phyloP scores from a whole-genome alignment of 1,140 invertebrate genomes.

The Drosophila pseudoananassae region DNA sequence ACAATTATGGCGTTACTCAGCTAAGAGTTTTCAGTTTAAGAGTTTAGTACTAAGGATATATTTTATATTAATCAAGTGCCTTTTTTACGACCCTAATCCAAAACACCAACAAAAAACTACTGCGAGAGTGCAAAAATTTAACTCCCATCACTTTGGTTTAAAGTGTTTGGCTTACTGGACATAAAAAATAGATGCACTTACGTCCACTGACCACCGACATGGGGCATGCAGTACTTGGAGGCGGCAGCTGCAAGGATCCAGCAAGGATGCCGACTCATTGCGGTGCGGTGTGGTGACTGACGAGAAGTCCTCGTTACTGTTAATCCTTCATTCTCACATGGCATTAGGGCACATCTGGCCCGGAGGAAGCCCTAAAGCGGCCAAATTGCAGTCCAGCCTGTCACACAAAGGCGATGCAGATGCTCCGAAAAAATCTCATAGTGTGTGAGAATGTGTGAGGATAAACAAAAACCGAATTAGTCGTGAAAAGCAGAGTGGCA shows the following conservation, averaged over 20 bases:
- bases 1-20: not conserved
- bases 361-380: slow-evolving; percentile 49
- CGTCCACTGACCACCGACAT: slow-evolving; percentile 27
- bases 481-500: slow-evolving; percentile 76
- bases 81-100: not conserved
- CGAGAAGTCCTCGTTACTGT: slow-evolving; percentile 57
- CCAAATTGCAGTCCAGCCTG: slow-evolving; percentile 72
- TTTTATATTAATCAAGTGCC: too few relatives aligned
- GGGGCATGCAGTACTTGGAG: not conserved
- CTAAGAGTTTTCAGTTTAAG: too few relatives aligned
- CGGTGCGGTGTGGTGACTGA: slow-evolving; percentile 38
- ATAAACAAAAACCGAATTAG: slow-evolving; percentile 82
- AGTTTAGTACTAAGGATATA: too few relatives aligned
- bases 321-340: slow-evolving; percentile 62
- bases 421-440: slow-evolving; percentile 47
- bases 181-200: slow-evolving; percentile 44
- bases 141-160: slow-evolving; percentile 23
- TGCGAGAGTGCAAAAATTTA: slow-evolving; percentile 1
- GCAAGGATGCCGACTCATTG: slow-evolving; percentile 42
- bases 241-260: slow-evolving; percentile 28
- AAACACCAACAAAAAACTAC: slow-evolving; percentile 4
- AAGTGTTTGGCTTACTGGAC: slow-evolving; percentile 29
- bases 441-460: slow-evolving; percentile 42
- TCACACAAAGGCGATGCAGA: slow-evolving; percentile 60
- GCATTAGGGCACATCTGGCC: slow-evolving; percentile 61